Evolutionary conservation across 2,113 vertebrate genomes (phyloP).

Genomic region (Leiothrix lutea): DNA sequence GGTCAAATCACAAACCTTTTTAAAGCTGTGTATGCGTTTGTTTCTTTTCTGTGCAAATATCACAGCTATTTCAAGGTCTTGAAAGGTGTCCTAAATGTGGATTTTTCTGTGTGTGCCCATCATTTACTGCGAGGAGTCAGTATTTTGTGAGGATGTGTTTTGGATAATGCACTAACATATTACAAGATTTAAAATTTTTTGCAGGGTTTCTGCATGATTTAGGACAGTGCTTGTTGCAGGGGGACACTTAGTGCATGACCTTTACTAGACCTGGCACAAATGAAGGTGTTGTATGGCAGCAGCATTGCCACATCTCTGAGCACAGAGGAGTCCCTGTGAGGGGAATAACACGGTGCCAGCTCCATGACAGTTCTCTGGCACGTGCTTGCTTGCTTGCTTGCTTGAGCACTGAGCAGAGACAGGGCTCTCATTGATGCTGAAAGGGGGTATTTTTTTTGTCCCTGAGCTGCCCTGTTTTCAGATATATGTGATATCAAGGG

Average conservation of each 20-base stretch:
- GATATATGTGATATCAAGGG: neutral
- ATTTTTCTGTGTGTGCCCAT: neutral
- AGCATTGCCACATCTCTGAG: neutral
- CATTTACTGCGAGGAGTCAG: neutral
- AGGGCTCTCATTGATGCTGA: neutral
- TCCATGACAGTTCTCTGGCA: neutral
- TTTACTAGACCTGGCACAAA: neutral
- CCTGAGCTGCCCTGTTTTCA: neutral
- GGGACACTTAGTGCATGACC: neutral
- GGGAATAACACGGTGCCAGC: neutral
- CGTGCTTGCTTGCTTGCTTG: rapidly evolving
- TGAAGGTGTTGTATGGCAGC: rapidly evolving
- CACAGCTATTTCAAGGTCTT: neutral
- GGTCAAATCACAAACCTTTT: neutral
- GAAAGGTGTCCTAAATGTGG: neutral
- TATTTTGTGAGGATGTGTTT: neutral
- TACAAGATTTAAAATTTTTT: neutral
- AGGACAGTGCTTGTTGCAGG: neutral
- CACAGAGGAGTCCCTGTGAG: neutral
- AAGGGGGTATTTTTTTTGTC: neutral
- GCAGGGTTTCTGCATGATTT: neutral
- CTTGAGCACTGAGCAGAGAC: neutral
- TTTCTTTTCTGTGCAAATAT: neutral
- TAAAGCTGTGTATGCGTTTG: neutral
- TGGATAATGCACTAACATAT: neutral